Evolutionary conservation across 2,888 invertebrate genomes (phyloP).

Genomic region (Trichogramma dendrolimi): DNA sequence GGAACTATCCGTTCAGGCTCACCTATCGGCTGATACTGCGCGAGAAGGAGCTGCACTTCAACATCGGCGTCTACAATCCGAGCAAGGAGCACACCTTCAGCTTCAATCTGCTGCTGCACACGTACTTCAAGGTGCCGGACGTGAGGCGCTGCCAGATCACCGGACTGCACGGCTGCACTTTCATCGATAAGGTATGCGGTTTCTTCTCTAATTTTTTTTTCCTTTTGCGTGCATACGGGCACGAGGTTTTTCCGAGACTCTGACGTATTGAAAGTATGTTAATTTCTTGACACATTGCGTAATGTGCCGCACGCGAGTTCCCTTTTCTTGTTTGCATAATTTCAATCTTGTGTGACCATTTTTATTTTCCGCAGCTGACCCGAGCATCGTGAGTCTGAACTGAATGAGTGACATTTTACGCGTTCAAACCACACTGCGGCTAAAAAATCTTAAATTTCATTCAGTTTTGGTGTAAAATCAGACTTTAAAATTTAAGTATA

Average conservation of each 20-base stretch:
- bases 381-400: too few species aligned
- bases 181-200: constrained; percentile 73
- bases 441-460: too few species aligned
- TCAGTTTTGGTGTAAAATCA: too few species aligned
- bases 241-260: background rate
- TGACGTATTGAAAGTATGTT: background rate
- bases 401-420: too few species aligned
- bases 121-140: constrained; percentile 94
- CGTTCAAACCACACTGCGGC: too few species aligned
- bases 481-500: too few species aligned
- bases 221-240: background rate
- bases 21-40: constrained; percentile 88
- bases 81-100: constrained; percentile 86
- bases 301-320: too few species aligned
- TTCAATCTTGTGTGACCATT: too few species aligned
- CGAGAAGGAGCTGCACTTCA: constrained; percentile 88
- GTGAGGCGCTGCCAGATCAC: constrained; percentile 87
- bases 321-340: too few species aligned
- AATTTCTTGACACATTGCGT: too few species aligned
- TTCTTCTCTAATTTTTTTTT: background rate
- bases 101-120: constrained; percentile 90
- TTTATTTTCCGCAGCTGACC: too few species aligned
- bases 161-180: constrained; percentile 85
- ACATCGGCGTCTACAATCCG: constrained; percentile 90
- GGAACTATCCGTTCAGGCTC: constrained; percentile 91